Evolutionary conservation across 2,797 vertebrate genomes (phyloP).

Genomic region (Euthynnus affinis): DNA sequence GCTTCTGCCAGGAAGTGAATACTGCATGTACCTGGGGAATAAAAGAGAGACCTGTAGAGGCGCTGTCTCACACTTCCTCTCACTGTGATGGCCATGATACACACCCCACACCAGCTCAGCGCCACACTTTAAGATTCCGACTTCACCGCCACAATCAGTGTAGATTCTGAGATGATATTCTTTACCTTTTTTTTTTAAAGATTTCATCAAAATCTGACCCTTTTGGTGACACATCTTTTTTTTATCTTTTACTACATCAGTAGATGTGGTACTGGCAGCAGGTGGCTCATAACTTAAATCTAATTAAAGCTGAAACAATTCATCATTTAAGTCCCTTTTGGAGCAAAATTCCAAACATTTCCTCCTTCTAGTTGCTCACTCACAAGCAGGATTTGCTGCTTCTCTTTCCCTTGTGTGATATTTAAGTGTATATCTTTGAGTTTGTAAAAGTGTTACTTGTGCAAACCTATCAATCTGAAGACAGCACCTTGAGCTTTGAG

Average conservation of each 20-base stretch:
- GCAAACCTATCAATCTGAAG: too few species aligned
- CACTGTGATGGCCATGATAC: background rate
- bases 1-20: slow-evolving; percentile 47
- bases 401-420: background rate
- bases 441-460: too few species aligned
- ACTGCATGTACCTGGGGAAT: background rate
- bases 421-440: too few species aligned
- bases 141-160: background rate
- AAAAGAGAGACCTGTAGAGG: slow-evolving; percentile 10
- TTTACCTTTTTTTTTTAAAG: background rate
- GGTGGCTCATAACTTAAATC: background rate
- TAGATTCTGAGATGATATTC: background rate
- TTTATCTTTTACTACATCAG: background rate
- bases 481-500: too few species aligned
- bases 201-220: background rate
- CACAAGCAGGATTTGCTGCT: background rate
- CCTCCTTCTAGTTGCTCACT: background rate
- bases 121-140: background rate
- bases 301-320: background rate
- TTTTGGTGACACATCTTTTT: background rate
- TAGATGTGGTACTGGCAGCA: background rate
- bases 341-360: background rate
- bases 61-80: background rate
- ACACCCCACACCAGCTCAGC: background rate
- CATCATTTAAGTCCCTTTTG: background rate